These are phyloP conservation scores for Elachura formosa DNA, from an alignment of 2,113 vertebrate species.

Conservation along the genomic window DNA sequence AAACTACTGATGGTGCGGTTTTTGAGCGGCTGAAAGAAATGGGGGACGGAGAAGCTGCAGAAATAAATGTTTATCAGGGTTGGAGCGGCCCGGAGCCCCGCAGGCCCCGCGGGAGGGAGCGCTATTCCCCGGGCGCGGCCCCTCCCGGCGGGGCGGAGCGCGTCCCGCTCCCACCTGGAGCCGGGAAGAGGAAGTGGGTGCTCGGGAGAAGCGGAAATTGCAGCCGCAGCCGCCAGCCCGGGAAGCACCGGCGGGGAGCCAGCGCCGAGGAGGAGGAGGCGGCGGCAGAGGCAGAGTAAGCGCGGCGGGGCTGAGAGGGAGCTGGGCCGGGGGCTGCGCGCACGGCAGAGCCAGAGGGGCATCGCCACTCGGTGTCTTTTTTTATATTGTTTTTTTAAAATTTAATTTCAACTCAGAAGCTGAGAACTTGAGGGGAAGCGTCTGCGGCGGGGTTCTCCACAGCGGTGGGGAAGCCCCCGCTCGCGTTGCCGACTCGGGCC, in stretches of 20 bases:
- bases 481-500: not conserved
- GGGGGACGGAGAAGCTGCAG: too few relatives aligned
- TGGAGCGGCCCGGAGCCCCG: accelerated
- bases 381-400: too few relatives aligned
- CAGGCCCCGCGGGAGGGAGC: not conserved
- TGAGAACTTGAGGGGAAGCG: not conserved
- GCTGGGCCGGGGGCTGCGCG: not conserved
- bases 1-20: not conserved
- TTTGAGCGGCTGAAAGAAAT: accelerated
- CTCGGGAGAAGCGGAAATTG: slow-evolving; percentile 74
- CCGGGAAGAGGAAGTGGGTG: slow-evolving; percentile 68
- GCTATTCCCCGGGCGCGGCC: too few relatives aligned
- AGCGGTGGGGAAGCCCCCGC: too few relatives aligned
- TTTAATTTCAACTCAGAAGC: not conserved
- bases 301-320: not conserved
- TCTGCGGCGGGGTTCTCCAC: not conserved
- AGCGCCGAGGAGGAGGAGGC: not conserved
- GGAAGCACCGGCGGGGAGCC: not conserved
- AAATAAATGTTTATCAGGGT: accelerated
- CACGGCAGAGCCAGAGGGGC: not conserved
- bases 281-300: not conserved
- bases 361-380: too few relatives aligned
- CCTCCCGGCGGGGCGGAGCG: not conserved
- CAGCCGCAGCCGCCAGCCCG: slow-evolving; percentile 43
- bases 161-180: slow-evolving; percentile 38